phyloP scores from a whole-genome alignment of 2,888 invertebrate species.

The Napeogenes inachia region DNA sequence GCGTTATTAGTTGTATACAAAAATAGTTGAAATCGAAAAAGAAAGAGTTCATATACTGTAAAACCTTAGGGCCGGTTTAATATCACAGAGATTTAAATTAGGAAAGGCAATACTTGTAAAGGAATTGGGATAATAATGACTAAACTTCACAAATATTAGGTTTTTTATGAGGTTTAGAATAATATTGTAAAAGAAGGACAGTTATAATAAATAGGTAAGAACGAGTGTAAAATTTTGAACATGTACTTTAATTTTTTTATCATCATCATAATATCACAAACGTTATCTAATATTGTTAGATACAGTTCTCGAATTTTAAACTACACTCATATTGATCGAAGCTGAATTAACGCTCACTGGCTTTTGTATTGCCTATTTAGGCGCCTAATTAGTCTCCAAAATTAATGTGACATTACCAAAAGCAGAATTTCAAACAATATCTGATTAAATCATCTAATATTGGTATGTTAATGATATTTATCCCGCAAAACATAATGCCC shows the following conservation, averaged over 20 bases:
- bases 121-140: conserved; percentile 25
- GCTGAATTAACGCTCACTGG: conserved; percentile 4
- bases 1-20: no score
- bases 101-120: background rate
- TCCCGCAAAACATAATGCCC: no score
- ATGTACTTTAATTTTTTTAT: no score
- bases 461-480: no score
- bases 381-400: background rate
- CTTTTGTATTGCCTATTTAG: conserved; percentile 4
- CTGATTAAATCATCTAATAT: no score
- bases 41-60: no score
- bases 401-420: conserved; percentile 5
- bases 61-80: background rate
- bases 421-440: background rate
- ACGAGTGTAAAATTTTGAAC: no score
- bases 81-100: conserved; percentile 11
- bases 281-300: background rate
- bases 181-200: background rate
- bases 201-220: no score
- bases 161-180: conserved; percentile 1
- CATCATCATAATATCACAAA: background rate
- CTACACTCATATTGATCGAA: background rate
- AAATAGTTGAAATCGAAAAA: no score
- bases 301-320: background rate
- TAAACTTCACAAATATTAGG: conserved; percentile 7